phyloP scores from a whole-genome alignment of 2,797 vertebrate species.

The Poecile montanus region DNA sequence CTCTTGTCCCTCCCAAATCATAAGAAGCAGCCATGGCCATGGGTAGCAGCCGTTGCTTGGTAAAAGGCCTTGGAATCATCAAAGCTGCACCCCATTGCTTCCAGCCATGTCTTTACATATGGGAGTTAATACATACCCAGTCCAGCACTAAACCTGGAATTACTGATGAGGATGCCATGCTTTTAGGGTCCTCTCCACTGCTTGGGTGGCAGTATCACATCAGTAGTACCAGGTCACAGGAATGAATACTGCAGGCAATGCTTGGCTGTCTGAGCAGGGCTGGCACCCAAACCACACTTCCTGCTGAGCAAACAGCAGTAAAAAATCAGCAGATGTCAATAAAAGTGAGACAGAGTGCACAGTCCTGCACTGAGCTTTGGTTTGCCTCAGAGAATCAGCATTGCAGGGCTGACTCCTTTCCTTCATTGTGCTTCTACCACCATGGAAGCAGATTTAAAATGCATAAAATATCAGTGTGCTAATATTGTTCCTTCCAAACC shows the following conservation, averaged over 20 bases:
- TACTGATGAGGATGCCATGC: not conserved
- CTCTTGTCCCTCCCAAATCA: not conserved
- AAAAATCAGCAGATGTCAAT: not conserved
- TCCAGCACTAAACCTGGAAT: not conserved
- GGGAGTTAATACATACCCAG: not conserved
- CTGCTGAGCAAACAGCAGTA: not conserved
- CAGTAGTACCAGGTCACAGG: not conserved
- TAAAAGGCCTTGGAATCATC: not conserved
- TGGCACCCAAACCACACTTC: not conserved
- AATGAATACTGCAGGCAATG: not conserved
- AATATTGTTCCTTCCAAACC: not conserved
- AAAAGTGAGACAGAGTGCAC: not conserved
- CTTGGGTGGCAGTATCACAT: rapidly evolving
- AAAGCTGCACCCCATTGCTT: not conserved
- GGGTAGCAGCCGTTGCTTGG: not conserved
- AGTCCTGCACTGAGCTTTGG: not conserved
- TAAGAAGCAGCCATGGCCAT: rapidly evolving
- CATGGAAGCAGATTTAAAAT: not conserved
- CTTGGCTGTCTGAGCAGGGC: not conserved
- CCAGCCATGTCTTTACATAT: not conserved
- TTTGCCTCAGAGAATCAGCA: not conserved
- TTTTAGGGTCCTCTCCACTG: rapidly evolving
- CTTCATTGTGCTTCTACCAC: not conserved
- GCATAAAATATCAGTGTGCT: not conserved
- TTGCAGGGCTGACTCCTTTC: not conserved